phyloP scores from a whole-genome alignment of 92 coral and sea anemone species.

The Pocillopora grandis region DNA sequence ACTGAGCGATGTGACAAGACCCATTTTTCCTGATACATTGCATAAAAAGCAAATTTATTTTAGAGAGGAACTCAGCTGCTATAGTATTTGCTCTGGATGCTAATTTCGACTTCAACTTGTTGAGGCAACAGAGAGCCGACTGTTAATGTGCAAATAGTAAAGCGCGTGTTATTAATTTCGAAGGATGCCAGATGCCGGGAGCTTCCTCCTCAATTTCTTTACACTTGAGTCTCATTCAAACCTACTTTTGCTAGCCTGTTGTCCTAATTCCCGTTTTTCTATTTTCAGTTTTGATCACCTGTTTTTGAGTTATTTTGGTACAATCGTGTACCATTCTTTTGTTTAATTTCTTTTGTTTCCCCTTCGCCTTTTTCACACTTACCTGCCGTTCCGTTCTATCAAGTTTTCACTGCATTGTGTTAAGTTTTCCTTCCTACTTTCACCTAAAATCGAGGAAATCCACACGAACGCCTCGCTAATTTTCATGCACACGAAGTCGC shows the following conservation, averaged over 20 bases:
- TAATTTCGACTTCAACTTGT: slow-evolving; percentile 44
- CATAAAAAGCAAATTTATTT: slow-evolving; percentile 43
- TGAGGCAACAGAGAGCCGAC: slow-evolving; percentile 33
- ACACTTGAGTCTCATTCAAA: slow-evolving; percentile 3
- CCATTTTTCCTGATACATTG: slow-evolving; percentile 47
- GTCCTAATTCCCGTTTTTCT: neutral
- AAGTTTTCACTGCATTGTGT: slow-evolving; percentile 16
- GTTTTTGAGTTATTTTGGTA: neutral
- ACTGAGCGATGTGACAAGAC: neutral
- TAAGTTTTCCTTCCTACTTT: neutral
- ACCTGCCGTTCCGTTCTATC: slow-evolving; percentile 24
- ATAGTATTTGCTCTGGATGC: slow-evolving; percentile 45
- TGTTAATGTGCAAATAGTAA: slow-evolving; percentile 69
- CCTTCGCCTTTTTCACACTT: slow-evolving; percentile 17
- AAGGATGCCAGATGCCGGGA: slow-evolving; percentile 35
- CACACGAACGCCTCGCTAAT: neutral
- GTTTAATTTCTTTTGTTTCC: neutral
- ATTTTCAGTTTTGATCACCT: neutral
- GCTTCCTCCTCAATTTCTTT: neutral
- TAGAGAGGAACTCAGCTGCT: slow-evolving; percentile 57
- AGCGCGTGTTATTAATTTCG: slow-evolving; percentile 59
- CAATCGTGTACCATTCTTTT: neutral
- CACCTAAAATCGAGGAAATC: neutral
- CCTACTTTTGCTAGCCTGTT: neutral
- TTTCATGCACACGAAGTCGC: neutral